phyloP scores from a whole-genome alignment of 2,113 vertebrate genomes.

The Atherinomorus stipes region DNA sequence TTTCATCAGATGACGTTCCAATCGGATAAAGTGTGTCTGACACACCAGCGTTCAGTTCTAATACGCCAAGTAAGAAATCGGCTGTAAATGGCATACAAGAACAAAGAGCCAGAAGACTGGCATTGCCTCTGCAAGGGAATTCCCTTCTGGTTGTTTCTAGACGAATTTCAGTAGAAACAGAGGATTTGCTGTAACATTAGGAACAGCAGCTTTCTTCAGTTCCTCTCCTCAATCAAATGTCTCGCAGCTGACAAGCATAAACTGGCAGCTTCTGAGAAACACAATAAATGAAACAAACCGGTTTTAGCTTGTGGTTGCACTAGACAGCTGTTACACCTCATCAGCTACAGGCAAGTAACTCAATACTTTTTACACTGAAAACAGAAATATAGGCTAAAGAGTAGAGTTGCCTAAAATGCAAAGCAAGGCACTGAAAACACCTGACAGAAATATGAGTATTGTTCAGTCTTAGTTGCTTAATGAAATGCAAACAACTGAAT shows the following conservation, averaged over 20 bases:
- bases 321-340: constrained; percentile 17
- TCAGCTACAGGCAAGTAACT: constrained; percentile 15
- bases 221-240: not conserved
- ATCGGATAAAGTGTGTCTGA: not conserved
- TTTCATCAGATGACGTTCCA: no score
- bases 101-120: not conserved
- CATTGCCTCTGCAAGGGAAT: constrained; percentile 24
- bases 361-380: not conserved
- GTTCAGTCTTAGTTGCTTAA: no score
- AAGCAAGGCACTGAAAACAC: not conserved
- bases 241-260: not conserved
- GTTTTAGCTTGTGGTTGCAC: not conserved
- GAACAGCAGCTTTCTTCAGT: not conserved
- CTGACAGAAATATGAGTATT: no score
- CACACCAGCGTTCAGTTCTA: not conserved
- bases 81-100: not conserved
- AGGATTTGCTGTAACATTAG: not conserved
- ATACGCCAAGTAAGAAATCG: not conserved
- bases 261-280: not conserved
- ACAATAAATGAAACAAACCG: not conserved
- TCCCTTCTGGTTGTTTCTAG: not conserved
- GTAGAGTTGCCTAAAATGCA: not conserved
- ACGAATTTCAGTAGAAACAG: constrained; percentile 16
- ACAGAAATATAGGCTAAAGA: not conserved
- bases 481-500: not conserved